phyloP scores from a whole-genome alignment of 2,797 vertebrate species.

The Pipistrellus pygmaeus region DNA sequence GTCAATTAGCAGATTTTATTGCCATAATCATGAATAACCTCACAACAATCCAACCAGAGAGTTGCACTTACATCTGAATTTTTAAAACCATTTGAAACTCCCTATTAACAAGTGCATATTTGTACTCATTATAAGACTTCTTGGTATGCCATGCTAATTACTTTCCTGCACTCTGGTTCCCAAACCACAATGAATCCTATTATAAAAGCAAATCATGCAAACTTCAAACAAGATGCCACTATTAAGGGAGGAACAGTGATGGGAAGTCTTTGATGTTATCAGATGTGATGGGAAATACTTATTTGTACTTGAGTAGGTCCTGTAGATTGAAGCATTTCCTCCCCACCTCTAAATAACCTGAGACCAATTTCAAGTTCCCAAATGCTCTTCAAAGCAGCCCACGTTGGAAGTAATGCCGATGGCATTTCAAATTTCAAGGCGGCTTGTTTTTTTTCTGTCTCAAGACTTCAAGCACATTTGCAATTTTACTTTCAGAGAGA shows the following conservation, averaged over 20 bases:
- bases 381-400: conserved; percentile 82
- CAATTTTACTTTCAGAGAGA: conserved; percentile 81
- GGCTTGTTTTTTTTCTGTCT: conserved; percentile 77
- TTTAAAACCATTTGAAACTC: conserved; percentile 67
- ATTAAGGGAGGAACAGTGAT: conserved; percentile 77
- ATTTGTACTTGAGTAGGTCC: conserved; percentile 75
- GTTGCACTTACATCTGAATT: conserved; percentile 62
- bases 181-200: conserved; percentile 81
- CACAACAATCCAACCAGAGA: conserved; percentile 61
- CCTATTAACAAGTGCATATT: conserved; percentile 67
- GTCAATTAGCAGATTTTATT: conserved; percentile 26
- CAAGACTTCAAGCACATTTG: conserved; percentile 75
- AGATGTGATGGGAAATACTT: conserved; percentile 78
- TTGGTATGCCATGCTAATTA: conserved; percentile 79
- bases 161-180: conserved; percentile 72
- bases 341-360: conserved; percentile 74
- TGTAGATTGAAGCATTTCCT: conserved; percentile 26
- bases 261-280: conserved; percentile 82
- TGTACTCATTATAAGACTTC: conserved; percentile 54
- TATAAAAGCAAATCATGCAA: conserved; percentile 83
- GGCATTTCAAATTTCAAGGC: conserved; percentile 73
- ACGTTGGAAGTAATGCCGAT: conserved; percentile 68
- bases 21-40: neutral
- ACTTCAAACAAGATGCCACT: conserved; percentile 81
- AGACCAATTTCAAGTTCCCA: conserved; percentile 78